These are phyloP conservation scores for Pyrrhosoma nymphula DNA, from an alignment of 2,888 invertebrate species.

Conservation along the genomic window DNA sequence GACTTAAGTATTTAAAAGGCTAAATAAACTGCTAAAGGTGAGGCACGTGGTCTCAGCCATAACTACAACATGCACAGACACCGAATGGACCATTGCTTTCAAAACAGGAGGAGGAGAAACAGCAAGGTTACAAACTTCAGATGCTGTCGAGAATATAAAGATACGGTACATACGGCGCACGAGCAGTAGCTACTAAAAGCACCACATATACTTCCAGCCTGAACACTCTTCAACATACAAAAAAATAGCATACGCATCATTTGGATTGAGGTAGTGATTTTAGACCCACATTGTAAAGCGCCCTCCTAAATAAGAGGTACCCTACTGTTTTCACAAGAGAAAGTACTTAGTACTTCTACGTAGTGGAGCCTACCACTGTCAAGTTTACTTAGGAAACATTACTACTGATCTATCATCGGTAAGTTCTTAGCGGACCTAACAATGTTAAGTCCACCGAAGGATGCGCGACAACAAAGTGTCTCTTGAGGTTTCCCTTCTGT, in stretches of 20 bases:
- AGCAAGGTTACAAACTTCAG: too few relatives aligned
- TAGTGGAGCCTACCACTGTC: too few relatives aligned
- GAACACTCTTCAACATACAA: background rate
- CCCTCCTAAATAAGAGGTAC: background rate
- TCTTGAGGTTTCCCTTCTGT: conserved; percentile 73
- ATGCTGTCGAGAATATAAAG: background rate
- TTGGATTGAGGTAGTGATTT: background rate
- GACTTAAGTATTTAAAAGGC: background rate
- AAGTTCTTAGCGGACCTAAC: background rate
- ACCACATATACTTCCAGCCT: background rate
- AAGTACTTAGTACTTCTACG: too few relatives aligned
- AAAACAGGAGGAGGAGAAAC: too few relatives aligned
- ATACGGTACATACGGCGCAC: background rate
- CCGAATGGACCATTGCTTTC: background rate
- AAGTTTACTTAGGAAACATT: background rate
- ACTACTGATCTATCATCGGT: background rate
- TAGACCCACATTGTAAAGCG: background rate
- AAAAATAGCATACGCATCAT: background rate
- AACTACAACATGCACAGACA: background rate
- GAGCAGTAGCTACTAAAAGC: background rate
- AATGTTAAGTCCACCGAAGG: background rate
- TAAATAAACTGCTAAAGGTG: background rate
- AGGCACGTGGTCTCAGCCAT: background rate
- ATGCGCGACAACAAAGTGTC: conserved; percentile 73
- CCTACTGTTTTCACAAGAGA: background rate